Evolutionary conservation across 1,140 invertebrate genomes (phyloP).

Genomic region (Periplaneta americana): DNA sequence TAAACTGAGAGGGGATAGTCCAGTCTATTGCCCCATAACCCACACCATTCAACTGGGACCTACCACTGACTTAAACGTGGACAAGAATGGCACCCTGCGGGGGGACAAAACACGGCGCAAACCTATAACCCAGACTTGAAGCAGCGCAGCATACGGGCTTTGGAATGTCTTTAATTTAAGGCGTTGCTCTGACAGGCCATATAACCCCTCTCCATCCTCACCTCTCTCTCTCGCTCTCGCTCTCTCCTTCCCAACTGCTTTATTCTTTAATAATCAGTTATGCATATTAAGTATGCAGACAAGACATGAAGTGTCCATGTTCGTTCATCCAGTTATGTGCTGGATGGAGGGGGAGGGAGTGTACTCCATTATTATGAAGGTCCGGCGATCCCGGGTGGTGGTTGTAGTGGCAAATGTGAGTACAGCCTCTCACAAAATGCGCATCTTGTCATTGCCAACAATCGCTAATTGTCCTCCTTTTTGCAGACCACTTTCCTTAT

Average conservation of each 20-base stretch:
- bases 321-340: not conserved
- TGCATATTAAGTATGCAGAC: slow-evolving; percentile 7
- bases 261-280: slow-evolving; percentile 10
- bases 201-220: not conserved
- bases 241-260: not conserved
- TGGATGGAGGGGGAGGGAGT: not conserved
- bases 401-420: not conserved
- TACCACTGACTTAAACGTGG: not conserved
- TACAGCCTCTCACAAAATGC: not conserved
- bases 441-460: not conserved
- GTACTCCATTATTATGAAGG: not conserved
- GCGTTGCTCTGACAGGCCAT: slow-evolving; percentile 9
- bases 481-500: no score
- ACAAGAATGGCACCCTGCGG: not conserved
- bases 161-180: slow-evolving; percentile 11
- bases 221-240: not conserved
- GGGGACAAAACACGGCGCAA: not conserved
- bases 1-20: no score
- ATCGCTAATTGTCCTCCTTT: no score
- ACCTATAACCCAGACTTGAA: not conserved
- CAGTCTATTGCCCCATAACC: not conserved
- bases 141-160: not conserved
- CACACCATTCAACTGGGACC: not conserved
- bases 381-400: not conserved
- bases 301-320: slow-evolving; percentile 4